Percentiles rank a stretch among this genome's conserved stretches.
Conservation (phyloP, 2,113 vertebrate genomes). For the Semicossyphus pulcher region DNA sequence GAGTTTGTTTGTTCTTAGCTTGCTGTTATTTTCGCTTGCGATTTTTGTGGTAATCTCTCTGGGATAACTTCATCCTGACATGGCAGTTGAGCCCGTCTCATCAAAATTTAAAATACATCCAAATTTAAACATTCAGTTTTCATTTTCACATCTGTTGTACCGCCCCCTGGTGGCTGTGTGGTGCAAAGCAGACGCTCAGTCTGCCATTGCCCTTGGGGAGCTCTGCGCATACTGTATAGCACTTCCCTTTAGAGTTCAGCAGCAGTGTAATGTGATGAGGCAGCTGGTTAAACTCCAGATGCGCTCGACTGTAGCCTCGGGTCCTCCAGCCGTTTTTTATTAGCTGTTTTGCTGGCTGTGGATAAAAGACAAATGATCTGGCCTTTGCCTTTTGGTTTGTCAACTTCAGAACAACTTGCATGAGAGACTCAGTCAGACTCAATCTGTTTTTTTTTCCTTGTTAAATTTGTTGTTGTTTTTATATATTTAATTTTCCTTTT, state of each 20-base stretch:
- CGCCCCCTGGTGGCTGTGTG: neutral
- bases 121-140: too few species aligned
- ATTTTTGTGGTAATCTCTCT: too few species aligned
- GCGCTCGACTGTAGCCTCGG: slow-evolving; percentile 35
- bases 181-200: neutral
- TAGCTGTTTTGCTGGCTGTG: slow-evolving; percentile 21
- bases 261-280: slow-evolving; percentile 35
- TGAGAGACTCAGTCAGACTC: neutral
- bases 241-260: slow-evolving; percentile 17
- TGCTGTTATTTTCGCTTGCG: too few species aligned
- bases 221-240: neutral
- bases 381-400: slow-evolving; percentile 11
- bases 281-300: slow-evolving; percentile 54
- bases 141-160: neutral
- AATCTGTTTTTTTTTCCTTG: slow-evolving; percentile 9
- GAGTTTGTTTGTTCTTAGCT: too few species aligned
- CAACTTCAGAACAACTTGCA: slow-evolving; percentile 20
- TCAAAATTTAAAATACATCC: neutral
- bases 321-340: slow-evolving; percentile 34
- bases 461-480: neutral
- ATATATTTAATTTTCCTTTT: too few species aligned
- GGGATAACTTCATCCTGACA: too few species aligned
- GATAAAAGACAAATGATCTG: slow-evolving; percentile 38
- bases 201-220: neutral
- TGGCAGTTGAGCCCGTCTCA: neutral